A percentile compares a stretch with the other conserved stretches of the same genome.
Evolutionary conservation across 2,888 invertebrate genomes (phyloP).

Genomic region (Tanypteryx hageni): DNA sequence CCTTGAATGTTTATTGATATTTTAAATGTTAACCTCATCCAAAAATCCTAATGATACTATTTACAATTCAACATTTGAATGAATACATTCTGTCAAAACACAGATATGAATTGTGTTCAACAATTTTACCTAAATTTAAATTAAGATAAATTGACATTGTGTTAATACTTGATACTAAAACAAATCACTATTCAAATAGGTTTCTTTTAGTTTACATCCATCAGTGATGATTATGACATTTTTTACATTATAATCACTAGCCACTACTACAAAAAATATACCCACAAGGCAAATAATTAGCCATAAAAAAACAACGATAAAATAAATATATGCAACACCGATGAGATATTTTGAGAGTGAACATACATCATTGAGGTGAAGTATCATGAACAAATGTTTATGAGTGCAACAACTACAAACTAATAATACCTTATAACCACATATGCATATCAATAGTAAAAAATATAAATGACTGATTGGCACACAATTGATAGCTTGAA

Average conservation of each 20-base stretch:
- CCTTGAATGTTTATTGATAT: not conserved
- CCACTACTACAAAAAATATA: not conserved
- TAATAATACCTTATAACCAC: slow-evolving; percentile 15
- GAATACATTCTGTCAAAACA: not conserved
- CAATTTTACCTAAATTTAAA: not conserved
- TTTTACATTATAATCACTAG: not conserved
- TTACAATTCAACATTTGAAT: not conserved
- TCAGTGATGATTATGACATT: not conserved
- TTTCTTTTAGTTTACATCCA: not conserved
- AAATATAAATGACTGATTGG: slow-evolving; percentile 39
- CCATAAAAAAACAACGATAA: not conserved
- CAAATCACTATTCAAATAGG: not conserved
- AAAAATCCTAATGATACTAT: not conserved
- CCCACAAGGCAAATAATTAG: not conserved
- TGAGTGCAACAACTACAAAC: slow-evolving; percentile 35
- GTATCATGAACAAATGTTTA: slow-evolving; percentile 17
- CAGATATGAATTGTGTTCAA: not conserved
- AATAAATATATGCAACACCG: slow-evolving; percentile 20
- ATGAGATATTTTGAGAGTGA: slow-evolving; percentile 29
- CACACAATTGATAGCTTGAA: slow-evolving; percentile 29
- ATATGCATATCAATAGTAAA: slow-evolving; percentile 11
- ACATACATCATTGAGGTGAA: slow-evolving; percentile 41
- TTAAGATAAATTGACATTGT: not conserved
- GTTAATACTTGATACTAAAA: not conserved
- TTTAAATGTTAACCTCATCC: not conserved